phyloP scores from a whole-genome alignment of 2,797 vertebrate species.

The Phrynocephalus forsythii region DNA sequence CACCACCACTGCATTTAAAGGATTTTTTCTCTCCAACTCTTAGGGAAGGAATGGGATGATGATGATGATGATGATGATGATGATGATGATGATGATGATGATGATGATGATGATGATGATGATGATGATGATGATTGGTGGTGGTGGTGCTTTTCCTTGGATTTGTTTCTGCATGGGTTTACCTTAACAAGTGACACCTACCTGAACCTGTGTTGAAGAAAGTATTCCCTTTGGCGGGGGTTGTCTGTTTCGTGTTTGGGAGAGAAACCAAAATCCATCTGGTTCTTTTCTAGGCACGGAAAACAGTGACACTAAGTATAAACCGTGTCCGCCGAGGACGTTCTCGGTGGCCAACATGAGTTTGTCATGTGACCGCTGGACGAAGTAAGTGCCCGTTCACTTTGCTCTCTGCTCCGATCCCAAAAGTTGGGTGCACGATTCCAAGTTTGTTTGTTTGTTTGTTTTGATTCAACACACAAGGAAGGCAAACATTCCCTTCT shows the following conservation, averaged over 20 bases:
- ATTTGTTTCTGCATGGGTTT: background rate
- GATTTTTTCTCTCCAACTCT: background rate
- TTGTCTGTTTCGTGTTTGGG: background rate
- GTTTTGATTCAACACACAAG: background rate
- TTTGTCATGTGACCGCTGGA: constrained; percentile 36
- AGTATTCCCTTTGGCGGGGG: background rate
- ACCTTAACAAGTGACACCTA: too few species aligned
- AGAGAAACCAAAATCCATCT: background rate
- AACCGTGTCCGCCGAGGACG: constrained; percentile 44
- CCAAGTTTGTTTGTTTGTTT: too few species aligned
- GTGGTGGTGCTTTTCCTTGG: too few species aligned
- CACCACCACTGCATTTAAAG: background rate
- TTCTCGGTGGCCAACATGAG: constrained; percentile 36
- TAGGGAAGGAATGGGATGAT: background rate
- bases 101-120: too few species aligned
- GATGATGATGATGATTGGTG: too few species aligned
- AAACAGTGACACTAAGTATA: constrained; percentile 30
- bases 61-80: too few species aligned
- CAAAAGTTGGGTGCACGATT: too few species aligned
- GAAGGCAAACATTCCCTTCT: too few species aligned
- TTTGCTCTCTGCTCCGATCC: too few species aligned
- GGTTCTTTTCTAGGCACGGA: constrained; percentile 43
- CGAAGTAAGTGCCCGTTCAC: constrained; percentile 25
- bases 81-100: too few species aligned
- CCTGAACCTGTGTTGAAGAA: background rate